phyloP scores from a whole-genome alignment of 2,113 vertebrate species.

The Seriola dumerili region DNA sequence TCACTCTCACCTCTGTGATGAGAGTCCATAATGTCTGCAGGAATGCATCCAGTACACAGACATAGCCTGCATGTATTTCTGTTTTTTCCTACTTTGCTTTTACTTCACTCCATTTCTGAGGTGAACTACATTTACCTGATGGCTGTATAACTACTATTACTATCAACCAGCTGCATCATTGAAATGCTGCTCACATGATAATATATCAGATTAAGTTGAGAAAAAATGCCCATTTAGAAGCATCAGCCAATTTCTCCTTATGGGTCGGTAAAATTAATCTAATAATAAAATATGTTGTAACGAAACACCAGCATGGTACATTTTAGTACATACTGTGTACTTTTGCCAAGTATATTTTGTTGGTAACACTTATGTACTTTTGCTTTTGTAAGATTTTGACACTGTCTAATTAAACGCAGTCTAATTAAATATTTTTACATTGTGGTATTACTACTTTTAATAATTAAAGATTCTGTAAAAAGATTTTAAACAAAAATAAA shows the following conservation, averaged over 20 bases:
- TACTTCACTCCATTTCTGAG: neutral
- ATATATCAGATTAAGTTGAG: too few relatives aligned
- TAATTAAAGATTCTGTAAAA: too few relatives aligned
- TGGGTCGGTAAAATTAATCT: neutral
- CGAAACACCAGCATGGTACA: neutral
- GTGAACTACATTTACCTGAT: neutral
- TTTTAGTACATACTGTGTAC: neutral
- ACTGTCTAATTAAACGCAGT: too few relatives aligned
- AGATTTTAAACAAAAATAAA: too few relatives aligned
- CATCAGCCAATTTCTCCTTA: neutral
- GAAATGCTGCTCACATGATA: neutral
- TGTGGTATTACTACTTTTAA: too few relatives aligned
- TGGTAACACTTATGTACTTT: neutral
- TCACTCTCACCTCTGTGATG: conserved; percentile 43
- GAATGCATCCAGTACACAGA: neutral
- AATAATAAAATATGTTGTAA: neutral
- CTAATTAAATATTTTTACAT: neutral
- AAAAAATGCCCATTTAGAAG: neutral
- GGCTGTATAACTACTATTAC: neutral
- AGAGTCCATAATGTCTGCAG: conserved; percentile 12
- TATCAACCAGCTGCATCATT: neutral
- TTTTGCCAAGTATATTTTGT: neutral
- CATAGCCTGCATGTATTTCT: neutral
- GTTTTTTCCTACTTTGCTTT: neutral
- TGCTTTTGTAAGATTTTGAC: neutral